A percentile compares a stretch with the other conserved stretches of the same genome.
Evolutionary conservation across 2,888 invertebrate genomes (phyloP).

Genomic region (Plagodis dolabraria): DNA sequence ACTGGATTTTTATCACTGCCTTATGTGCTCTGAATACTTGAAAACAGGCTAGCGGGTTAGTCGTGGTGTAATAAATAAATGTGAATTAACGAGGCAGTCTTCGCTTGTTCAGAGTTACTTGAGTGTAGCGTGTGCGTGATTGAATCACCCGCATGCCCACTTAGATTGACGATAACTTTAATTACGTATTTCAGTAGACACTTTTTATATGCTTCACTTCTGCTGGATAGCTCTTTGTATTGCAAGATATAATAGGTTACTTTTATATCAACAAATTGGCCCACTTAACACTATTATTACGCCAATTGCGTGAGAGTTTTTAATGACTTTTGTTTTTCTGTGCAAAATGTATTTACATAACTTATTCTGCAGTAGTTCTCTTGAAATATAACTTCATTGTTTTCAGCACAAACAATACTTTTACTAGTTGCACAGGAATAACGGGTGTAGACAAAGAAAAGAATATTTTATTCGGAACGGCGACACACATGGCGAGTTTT

Average conservation of each 20-base stretch:
- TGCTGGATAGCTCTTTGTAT: conserved; percentile 10
- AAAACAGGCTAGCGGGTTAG: conserved; percentile 41
- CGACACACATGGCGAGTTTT: conserved; percentile 77
- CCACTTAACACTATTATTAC: conserved; percentile 19
- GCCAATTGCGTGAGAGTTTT: conserved; percentile 25
- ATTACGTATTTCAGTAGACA: conserved; percentile 22
- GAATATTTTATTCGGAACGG: conserved; percentile 76
- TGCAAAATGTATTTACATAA: conserved; percentile 46
- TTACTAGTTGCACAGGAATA: conserved; percentile 70
- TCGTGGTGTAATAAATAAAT: conserved; percentile 32
- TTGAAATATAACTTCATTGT: conserved; percentile 62
- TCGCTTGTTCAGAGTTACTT: conserved; percentile 19
- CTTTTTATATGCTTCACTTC: conserved; percentile 8
- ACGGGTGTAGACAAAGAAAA: conserved; percentile 71
- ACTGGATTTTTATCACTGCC: conserved; percentile 29
- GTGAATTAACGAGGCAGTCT: conserved; percentile 36
- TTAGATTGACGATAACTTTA: conserved; percentile 30
- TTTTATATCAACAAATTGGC: conserved; percentile 20
- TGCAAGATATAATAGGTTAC: conserved; percentile 12
- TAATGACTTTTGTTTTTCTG: conserved; percentile 20
- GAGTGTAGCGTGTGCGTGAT: conserved; percentile 27
- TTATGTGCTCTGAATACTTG: conserved; percentile 51
- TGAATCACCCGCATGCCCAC: conserved; percentile 20
- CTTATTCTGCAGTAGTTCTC: conserved; percentile 45
- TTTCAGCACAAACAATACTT: conserved; percentile 66